Evolutionary conservation across 2,888 invertebrate species (phyloP), one percentile per base, ranked within the genome.

Genomic region (Athalia cordata): DNA sequence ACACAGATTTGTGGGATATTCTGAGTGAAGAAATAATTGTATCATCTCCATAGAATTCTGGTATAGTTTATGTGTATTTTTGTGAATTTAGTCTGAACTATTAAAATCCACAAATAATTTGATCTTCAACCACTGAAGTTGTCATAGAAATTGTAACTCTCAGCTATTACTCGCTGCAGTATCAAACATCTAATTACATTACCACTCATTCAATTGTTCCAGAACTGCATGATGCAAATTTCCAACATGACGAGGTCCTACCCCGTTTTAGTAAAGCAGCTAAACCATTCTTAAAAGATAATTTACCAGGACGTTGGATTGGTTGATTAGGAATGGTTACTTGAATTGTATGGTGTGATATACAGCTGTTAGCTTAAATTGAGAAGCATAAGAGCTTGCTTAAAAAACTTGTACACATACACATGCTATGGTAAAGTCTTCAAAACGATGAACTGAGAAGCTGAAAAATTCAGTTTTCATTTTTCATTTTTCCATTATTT

Each of bases 171-270:
- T 15, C 49, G 7, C 50, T 67, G 3, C 15, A 67, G 50, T 50
- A 50, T 4, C 49, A 67, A 13, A 67, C 13, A 66, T 49, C 49
- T 47, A 59, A 1, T 6, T 59, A 66, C 15, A 66, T 50, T 66
- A 49, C 13, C 9, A 13, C 66, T 66, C 4, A 66, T 66, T 66
- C 49, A 66, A 66, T 13, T 66, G 47, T 50, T 66, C 49, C 47
- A 47, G n/a, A 66, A 67, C 8, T 67, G 15, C 50, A 67, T 67
- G 67, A 67, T 15, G 15, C 13, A 50, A 67, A 50, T 67, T 67
- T 49, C 50, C 49, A 67, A 49, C 50, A 67, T 9, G 49, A 67
- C 50, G 50, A 67, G 50, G 15, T 50, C 13, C 13, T 50, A 50
- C 15, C 49, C 15, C 50, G 8, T 50, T 67, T 13, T 65, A 65